phyloP scores from a whole-genome alignment of 1,140 invertebrate genomes.

The Eumaeus atala region DNA sequence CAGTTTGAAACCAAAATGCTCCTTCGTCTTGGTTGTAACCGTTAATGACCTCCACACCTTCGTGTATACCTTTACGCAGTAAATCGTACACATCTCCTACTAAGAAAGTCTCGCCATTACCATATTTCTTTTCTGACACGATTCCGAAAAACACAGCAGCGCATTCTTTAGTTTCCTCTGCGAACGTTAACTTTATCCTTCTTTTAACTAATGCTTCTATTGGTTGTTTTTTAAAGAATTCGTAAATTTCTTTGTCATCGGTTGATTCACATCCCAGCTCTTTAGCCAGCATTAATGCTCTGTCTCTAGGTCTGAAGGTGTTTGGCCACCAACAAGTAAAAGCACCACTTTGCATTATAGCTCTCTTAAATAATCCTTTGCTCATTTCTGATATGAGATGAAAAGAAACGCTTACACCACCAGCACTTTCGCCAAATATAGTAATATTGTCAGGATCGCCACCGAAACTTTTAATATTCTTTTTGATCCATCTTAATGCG shows the following conservation, averaged over 20 bases:
- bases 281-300: not conserved
- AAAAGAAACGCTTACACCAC: constrained; percentile 61
- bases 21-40: not conserved
- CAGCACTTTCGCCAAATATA: constrained; percentile 75
- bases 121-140: not conserved
- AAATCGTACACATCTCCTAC: not conserved
- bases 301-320: not conserved
- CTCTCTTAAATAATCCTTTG: constrained; percentile 38
- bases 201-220: too few relatives aligned
- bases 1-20: not conserved
- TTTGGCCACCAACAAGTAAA: not conserved
- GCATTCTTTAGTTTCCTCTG: not conserved
- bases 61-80: not conserved
- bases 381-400: constrained; percentile 64
- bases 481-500: constrained; percentile 76
- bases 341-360: constrained; percentile 16
- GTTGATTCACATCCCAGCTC: not conserved
- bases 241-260: not conserved
- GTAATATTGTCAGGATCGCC: constrained; percentile 77
- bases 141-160: not conserved
- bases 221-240: not conserved
- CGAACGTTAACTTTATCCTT: not conserved
- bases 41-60: not conserved
- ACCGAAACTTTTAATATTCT: constrained; percentile 79
- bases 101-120: not conserved